These are phyloP conservation scores for Rhinella marina DNA, from an alignment of 2,797 vertebrate species.

Conservation along the genomic window DNA sequence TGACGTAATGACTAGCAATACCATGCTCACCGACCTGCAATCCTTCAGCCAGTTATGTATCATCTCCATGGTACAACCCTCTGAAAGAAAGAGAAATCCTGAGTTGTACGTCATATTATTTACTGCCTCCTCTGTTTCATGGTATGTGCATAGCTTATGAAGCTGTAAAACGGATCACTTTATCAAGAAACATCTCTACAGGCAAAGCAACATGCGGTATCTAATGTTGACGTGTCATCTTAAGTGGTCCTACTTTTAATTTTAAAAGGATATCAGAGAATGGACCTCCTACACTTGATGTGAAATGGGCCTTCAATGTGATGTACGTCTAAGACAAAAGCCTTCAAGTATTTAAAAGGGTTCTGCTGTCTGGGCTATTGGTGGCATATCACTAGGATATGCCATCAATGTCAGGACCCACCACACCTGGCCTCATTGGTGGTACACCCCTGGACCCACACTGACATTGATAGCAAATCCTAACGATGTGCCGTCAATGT, in stretches of 20 bases:
- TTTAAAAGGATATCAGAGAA: neutral
- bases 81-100: constrained; percentile 68
- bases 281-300: neutral
- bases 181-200: neutral
- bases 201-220: neutral
- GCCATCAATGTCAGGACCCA: no score
- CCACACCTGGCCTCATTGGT: no score
- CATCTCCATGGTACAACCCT: constrained; percentile 81
- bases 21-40: constrained; percentile 80
- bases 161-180: neutral
- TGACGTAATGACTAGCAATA: neutral
- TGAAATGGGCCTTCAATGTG: neutral
- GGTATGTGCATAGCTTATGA: neutral
- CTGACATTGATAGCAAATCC: no score
- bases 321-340: no score
- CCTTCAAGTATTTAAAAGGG: no score
- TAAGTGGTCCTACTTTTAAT: no score
- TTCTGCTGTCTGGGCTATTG: no score
- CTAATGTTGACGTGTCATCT: neutral
- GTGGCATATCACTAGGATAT: no score
- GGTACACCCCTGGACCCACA: no score
- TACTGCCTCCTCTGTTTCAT: neutral
- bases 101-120: neutral
- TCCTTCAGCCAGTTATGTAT: constrained; percentile 86
- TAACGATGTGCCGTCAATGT: no score